Base-by-base conservation (phyloP, 2,113 vertebrate species). In the Pontoporia blainvillei region DNA sequence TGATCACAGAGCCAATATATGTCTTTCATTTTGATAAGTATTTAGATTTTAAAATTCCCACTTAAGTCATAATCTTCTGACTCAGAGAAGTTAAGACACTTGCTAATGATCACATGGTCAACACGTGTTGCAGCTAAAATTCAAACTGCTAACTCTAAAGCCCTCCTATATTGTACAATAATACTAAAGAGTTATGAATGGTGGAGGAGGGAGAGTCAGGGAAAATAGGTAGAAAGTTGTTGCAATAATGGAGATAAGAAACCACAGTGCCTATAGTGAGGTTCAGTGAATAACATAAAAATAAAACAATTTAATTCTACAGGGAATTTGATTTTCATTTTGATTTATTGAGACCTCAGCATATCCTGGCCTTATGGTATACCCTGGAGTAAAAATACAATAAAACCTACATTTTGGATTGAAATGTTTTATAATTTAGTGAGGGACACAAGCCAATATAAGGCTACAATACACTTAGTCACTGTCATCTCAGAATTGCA, bases 251-350 rank as follows among this genome's bases (percentile, higher is more conserved):
- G 54, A 86, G 44, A 52, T 49, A 44, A 78, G 17, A 75, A 87
- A 93, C 46, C 31, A 91, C 10, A 71, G 36, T 71, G 18, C 3
- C 46, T 15, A 62, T 6, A 59, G 18, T 72, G 57, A 72, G 7
- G 10, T 39, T 91, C 39, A 36, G 54, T 82, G 20, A 78, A 25
- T 1, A 86, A 29, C n/a, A n/a, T 54, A 41, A 91, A 97, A 75
- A 61, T 66, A 59, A 86, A 96, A 75, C 13, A 73, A 89, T 57
- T 54, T 89, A 34, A 94, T 78, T 91, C 86, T 90, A 84, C 11
- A 87, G 67, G 8, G 8, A 95, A 86, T 93, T 67, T 61, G 12
- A 64, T 86, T 91, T 79, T 97, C 66, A 88, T 95, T 96, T 93
- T 90, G 62, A 95, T 64, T 83, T 93, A 84, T 66, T 93, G 54